Percentiles rank a stretch among this genome's conserved stretches.
Evolutionary conservation across 2,113 vertebrate species (phyloP).

Genomic region (Megaceryle maxima): DNA sequence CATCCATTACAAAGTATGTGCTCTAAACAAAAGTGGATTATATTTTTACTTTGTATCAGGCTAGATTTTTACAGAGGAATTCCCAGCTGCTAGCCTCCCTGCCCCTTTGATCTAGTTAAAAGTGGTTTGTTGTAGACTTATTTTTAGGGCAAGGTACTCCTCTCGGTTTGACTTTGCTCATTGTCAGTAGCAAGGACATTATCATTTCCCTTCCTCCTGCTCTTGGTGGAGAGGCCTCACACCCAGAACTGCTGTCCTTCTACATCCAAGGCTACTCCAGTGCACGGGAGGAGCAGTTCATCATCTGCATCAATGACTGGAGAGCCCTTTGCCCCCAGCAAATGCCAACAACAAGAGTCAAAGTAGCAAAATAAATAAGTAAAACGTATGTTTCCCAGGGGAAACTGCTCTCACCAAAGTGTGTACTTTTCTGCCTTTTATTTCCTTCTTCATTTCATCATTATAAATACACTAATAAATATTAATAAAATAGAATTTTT

Average conservation of each 20-base stretch:
- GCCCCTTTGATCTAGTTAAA: not conserved
- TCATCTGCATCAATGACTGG: not conserved
- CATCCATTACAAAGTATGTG: not conserved
- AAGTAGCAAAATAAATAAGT: not conserved
- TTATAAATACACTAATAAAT: not conserved
- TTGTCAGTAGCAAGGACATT: not conserved
- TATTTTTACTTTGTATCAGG: not conserved
- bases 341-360: not conserved
- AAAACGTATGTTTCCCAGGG: not conserved
- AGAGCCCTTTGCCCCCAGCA: not conserved
- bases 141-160: not conserved
- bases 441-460: not conserved
- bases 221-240: not conserved
- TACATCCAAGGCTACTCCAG: not conserved
- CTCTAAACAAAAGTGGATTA: not conserved
- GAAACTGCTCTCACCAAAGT: not conserved
- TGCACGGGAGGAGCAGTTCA: not conserved
- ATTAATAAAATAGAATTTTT: not conserved
- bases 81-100: not conserved
- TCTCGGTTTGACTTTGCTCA: not conserved
- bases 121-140: not conserved
- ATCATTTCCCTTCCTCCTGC: not conserved
- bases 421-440: not conserved
- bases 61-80: not conserved
- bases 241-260: not conserved